Conservation (phyloP, 2,888 invertebrate species). For the Hydrotaea cyrtoneurina region DNA sequence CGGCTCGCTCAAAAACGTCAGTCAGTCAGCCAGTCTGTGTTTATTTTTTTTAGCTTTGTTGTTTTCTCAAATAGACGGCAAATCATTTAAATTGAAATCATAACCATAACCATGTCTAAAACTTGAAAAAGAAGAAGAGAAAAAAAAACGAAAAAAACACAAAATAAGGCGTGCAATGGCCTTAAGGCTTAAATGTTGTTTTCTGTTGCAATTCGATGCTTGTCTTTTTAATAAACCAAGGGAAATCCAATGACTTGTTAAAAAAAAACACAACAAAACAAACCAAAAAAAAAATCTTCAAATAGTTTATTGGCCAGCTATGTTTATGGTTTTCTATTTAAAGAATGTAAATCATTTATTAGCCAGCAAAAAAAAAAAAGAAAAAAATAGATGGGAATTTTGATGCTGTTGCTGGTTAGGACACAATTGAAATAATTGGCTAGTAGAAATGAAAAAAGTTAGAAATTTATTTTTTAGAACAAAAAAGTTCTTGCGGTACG, state of each 20-base stretch:
- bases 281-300: not conserved
- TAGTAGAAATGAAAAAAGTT: too few species aligned
- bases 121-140: not conserved
- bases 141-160: not conserved
- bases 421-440: not conserved
- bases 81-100: constrained; percentile 68
- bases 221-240: constrained; percentile 63
- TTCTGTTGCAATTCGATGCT: constrained; percentile 61
- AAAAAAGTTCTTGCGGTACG: too few species aligned
- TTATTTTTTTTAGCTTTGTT: constrained; percentile 34
- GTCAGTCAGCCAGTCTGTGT: constrained; percentile 36
- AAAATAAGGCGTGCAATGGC: constrained; percentile 66
- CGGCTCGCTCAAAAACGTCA: constrained; percentile 36
- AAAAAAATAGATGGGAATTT: constrained; percentile 42
- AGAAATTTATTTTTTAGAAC: too few species aligned
- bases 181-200: constrained; percentile 56
- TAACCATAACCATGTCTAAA: constrained; percentile 53
- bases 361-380: not conserved
- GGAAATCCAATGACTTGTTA: not conserved
- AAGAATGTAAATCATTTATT: constrained; percentile 62
- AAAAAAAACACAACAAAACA: too few species aligned
- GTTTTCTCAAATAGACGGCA: constrained; percentile 58
- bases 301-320: constrained; percentile 39
- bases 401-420: not conserved
- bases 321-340: constrained; percentile 27